These are phyloP conservation scores for Acromyrmex charruanus DNA, from an alignment of 1,140 invertebrate genomes.

Conservation along the genomic window DNA sequence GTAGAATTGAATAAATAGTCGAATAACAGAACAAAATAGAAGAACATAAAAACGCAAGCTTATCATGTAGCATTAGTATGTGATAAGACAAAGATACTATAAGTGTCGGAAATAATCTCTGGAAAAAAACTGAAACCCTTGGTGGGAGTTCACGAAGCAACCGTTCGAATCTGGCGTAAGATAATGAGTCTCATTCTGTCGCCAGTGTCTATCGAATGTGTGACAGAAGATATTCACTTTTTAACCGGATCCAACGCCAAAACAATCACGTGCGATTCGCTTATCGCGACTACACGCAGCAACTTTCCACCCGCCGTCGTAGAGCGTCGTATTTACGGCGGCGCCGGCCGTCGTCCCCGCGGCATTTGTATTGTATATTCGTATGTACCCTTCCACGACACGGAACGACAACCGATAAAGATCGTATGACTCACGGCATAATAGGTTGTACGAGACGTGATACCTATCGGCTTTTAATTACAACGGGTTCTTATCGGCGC, in stretches of 20 bases:
- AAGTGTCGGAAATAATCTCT: constrained; percentile 1
- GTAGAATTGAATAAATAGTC: background rate
- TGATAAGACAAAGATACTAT: background rate
- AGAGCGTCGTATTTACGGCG: constrained; percentile 18
- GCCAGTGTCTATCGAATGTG: background rate
- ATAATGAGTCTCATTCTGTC: constrained; percentile 10
- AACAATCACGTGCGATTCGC: constrained; percentile 21
- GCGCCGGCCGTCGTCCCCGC: constrained; percentile 11
- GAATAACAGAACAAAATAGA: background rate
- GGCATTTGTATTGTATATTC: constrained; percentile 29
- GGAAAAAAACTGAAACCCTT: constrained; percentile 31
- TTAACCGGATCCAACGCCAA: constrained; percentile 32
- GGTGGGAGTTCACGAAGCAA: constrained; percentile 1
- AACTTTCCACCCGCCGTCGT: background rate
- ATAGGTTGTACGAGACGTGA: constrained; percentile 24
- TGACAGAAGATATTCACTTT: constrained; percentile 31
- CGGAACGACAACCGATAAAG: constrained; percentile 64
- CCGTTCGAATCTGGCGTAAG: constrained; percentile 6
- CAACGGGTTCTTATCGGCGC: constrained; percentile 58
- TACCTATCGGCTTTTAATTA: constrained; percentile 63
- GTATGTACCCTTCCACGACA: constrained; percentile 28
- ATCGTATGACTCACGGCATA: constrained; percentile 65
- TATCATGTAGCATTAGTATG: background rate
- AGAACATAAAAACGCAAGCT: background rate
- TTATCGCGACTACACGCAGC: constrained; percentile 14